phyloP scores from a whole-genome alignment of 2,888 invertebrate species.

The Acronicta alni region DNA sequence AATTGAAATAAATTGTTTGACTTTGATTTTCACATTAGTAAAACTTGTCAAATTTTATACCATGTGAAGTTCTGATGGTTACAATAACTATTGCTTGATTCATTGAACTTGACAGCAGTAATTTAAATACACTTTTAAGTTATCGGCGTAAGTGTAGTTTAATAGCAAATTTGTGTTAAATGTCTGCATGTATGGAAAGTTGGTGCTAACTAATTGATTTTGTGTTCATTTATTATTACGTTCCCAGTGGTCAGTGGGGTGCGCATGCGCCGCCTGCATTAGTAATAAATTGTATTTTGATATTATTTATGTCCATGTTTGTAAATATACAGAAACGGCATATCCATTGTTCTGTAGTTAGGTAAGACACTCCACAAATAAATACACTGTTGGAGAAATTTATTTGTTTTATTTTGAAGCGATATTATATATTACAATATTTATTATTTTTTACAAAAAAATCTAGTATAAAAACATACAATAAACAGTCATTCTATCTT shows the following conservation, averaged over 20 bases:
- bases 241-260: slow-evolving; percentile 51
- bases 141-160: slow-evolving; percentile 30
- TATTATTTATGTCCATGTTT: slow-evolving; percentile 88
- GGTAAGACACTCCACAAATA: slow-evolving; percentile 78
- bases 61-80: too few species aligned
- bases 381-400: slow-evolving; percentile 78
- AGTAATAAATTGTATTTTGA: slow-evolving; percentile 82
- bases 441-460: slow-evolving; percentile 2
- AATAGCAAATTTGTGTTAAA: slow-evolving; percentile 47
- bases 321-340: slow-evolving; percentile 87
- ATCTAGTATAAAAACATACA: neutral
- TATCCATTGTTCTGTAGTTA: slow-evolving; percentile 87
- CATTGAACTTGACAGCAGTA: too few species aligned
- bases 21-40: neutral
- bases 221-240: slow-evolving; percentile 73
- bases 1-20: too few species aligned
- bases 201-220: slow-evolving; percentile 73
- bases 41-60: too few species aligned
- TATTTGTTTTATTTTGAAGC: slow-evolving; percentile 68
- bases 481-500: neutral
- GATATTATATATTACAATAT: neutral
- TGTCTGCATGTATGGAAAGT: slow-evolving; percentile 60
- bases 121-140: neutral
- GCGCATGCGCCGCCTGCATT: slow-evolving; percentile 47
- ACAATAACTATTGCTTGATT: too few species aligned